phyloP scores from a whole-genome alignment of 2,113 vertebrate genomes.

The Phaethornis superciliosus region DNA sequence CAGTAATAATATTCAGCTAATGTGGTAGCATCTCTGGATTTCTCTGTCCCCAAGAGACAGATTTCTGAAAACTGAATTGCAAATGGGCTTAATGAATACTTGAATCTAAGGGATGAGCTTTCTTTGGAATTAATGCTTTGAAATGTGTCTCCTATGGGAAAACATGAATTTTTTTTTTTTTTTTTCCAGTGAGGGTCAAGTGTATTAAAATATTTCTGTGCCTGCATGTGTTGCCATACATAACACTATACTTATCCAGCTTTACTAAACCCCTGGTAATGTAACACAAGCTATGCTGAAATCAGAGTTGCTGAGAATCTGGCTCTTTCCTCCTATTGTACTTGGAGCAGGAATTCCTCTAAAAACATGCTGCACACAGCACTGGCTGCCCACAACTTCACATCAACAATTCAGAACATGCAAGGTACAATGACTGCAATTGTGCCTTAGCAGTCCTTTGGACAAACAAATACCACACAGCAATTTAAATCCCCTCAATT shows the following conservation, averaged over 20 bases:
- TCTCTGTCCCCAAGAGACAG: background rate
- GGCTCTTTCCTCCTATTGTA: conserved; percentile 61
- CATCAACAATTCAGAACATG: conserved; percentile 21
- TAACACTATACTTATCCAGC: background rate
- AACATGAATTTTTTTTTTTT: background rate
- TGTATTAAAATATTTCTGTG: background rate
- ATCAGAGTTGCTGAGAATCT: background rate
- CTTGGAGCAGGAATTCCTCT: conserved; percentile 55
- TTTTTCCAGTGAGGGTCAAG: background rate
- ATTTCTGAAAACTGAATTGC: background rate
- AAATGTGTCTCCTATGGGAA: background rate
- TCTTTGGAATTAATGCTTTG: background rate
- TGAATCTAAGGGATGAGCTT: background rate
- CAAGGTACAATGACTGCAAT: background rate
- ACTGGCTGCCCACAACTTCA: background rate
- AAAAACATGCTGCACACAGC: conserved; percentile 1
- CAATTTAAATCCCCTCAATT: background rate
- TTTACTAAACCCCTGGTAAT: background rate
- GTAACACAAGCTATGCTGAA: background rate
- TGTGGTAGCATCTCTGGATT: background rate
- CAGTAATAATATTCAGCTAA: background rate
- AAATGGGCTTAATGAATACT: background rate
- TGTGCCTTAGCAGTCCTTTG: background rate
- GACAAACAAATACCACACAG: background rate
- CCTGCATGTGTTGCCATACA: rapidly evolving